Base-by-base conservation (phyloP, 2,113 vertebrate genomes). In the Myrmecophaga tridactyla region DNA sequence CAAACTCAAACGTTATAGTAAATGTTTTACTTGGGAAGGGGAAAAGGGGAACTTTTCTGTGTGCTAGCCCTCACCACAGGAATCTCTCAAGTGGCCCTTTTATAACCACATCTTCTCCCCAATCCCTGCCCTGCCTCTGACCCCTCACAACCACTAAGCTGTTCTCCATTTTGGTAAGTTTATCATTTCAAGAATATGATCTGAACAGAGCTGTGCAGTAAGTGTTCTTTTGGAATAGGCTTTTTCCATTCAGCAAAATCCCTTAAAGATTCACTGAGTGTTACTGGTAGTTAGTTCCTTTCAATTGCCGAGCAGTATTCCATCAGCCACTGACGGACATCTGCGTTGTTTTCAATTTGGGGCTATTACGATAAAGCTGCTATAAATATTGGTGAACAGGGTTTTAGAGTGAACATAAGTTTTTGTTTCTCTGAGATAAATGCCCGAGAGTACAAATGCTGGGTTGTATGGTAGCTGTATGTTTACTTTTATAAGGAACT, bases 21-120 rank as follows among this genome's bases (percentile, higher is more conserved):
- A 90, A 95, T 5, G 18, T 89, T 87, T 94, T 56, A 87, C 96
- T 91, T 31, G 95, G 94, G 46, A 86, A 83, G 58, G 63, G 62
- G 3, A 7, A 31, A 17, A 60, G 41, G 25, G 76, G 39, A 62
- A 60, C 34, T 39, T 94, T 46, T 25, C 78, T 36, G 70, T 48
- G 81, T 69, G 77, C 92, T 39, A 58, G 73, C 15, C 6, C 63
- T 31, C 34, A 67, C 34, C 34, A 67, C 34, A 36, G 29, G 39
- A 34, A 46, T 3, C 46, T 18, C 17, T 36, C 58, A 3, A 8
- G 67, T 48, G 21, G 41, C 43, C 43, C 48, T 69, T 92, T 75
- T 13, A 7, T 20, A 86, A 46, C 7, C 43, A 12, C 46, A 25
- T 15, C 76, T 83, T 20, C 60, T 48, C 46, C n/a, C 63, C n/a